Evolutionary conservation across 2,888 invertebrate species (phyloP), one percentile per base, ranked within the genome.

Genomic region (Allygus modestus): DNA sequence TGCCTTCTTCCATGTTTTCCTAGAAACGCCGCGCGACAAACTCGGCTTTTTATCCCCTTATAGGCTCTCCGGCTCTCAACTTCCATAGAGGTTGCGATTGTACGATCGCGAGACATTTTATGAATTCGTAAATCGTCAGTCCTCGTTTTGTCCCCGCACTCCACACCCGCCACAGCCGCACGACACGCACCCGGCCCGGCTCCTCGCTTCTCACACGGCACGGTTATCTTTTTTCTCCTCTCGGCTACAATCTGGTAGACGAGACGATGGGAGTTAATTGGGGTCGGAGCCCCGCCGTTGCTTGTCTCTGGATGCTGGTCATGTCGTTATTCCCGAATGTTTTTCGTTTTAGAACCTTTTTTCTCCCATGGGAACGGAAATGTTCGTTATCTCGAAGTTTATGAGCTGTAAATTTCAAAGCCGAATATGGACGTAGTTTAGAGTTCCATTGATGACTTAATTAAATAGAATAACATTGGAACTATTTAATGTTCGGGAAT

Each of bases 21-120:
- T 73, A 73, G 73, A 73, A 73, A 43, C 20, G 15, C 73, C 12
- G 20, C 73, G 65, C 43, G 73, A 73, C 73, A 73, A 73, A 23
- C 73, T 31, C 31, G 37, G 31, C 69, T 73, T 73, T 58, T 65
- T 65, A 65, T 31, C 31, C 28, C 28, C 65, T 28, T 65, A 28
- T 28, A 31, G 15, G 65, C 0, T 23, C n/a, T n/a, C n/a, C n/a
- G n/a, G n/a, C n/a, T 54, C 54, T 23, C 54, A 1, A 54, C 23
- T 54, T 28, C 65, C 28, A 65, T 65, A 65, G 65, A 28, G 54
- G 15, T 15, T 23, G 20, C 26, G 58, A 65, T 28, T 28, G 65
- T 65, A 15, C 65, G 65, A 65, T 28, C 65, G 65, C 31, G 31
- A 12, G 65, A 31, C 65, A 28, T 31, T 65, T 65, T 65, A 65